Base-by-base conservation (phyloP, 2,888 invertebrate genomes). In the Pollenia labialis region DNA sequence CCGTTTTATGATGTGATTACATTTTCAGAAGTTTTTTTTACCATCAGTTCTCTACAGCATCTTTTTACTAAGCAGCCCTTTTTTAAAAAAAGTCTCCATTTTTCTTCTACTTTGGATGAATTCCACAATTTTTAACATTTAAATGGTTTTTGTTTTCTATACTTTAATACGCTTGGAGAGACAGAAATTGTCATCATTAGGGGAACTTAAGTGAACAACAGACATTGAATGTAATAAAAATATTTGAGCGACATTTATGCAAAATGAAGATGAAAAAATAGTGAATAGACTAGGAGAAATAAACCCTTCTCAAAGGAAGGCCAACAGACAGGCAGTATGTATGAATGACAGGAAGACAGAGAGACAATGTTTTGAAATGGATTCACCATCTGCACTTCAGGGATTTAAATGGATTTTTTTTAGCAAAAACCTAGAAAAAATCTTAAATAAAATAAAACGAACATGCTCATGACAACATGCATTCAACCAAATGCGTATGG, bases 151-250 rank as follows among this genome's bases (percentile, higher is more conserved):
- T 48, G 50, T 44, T 54, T 75, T 50, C 52, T 56, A 18, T 69
- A 74, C 32, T 79, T 74, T 82, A 68, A 58, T 54, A 52, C 75
- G 69, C 71, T 69, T 44, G 56, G 60, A 48, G 71, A 82, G 75
- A 40, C 60, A 23, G 40, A 71, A 76, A 76, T 83, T 75, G 80
- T 75, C 83, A 83, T 75, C 86, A 83, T 83, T 83, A 80, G 75
- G 71, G 71, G 56, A 50, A 58, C 72, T 74, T 80, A 80, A 75
- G 75, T 54, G 80, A 68, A 72, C 77, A 68, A 69, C 64, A 87
- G 85, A 71, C 88, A 84, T 85, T 85, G 87, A 89, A 85, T 84
- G 90, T 89, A 90, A 91, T 92, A 91, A 91, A 91, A 91, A 90
- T 90, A 90, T 91, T 89, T 90, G 87, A 90, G 89, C 77, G 90